phyloP scores from a whole-genome alignment of 2,888 invertebrate species.

The Agrilus mali region DNA sequence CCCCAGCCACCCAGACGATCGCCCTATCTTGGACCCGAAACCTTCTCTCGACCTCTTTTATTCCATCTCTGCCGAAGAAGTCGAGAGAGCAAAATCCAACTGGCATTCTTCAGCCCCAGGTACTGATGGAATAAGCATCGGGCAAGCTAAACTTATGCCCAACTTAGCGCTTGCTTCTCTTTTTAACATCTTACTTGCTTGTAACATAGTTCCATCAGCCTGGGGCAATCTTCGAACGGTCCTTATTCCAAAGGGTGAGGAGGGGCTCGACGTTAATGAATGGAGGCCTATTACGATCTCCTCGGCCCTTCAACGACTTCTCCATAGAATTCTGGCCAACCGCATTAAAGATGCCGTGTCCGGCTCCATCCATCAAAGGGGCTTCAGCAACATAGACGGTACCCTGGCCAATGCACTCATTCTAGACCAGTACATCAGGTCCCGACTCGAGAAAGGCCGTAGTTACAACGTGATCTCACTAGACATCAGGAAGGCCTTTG shows the following conservation, averaged over 20 bases:
- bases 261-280: neutral
- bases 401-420: constrained; percentile 6
- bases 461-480: constrained; percentile 8
- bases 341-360: constrained; percentile 1
- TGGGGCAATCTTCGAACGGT: constrained; percentile 6
- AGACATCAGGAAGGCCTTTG: constrained; percentile 14
- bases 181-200: constrained; percentile 5
- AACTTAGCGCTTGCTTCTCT: too few relatives aligned
- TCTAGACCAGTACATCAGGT: constrained; percentile 2
- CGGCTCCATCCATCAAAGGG: constrained; percentile 8
- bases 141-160: too few relatives aligned
- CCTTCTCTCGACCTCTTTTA: too few relatives aligned
- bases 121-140: constrained; percentile 8
- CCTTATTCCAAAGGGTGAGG: constrained; percentile 10
- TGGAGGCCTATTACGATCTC: constrained; percentile 12
- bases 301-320: constrained; percentile 4
- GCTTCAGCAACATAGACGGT: constrained; percentile 12
- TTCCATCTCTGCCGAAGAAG: neutral
- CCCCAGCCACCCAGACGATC: too few relatives aligned
- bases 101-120: constrained; percentile 4
- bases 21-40: too few relatives aligned
- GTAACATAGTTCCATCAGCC: neutral
- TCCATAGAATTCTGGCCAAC: constrained; percentile 5
- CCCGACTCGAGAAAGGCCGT: neutral
- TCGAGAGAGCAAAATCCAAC: constrained; percentile 1